Evolutionary conservation across 2,888 invertebrate genomes (phyloP), one percentile per base, ranked within the genome.

Genomic region (Liposcelis brunnea): DNA sequence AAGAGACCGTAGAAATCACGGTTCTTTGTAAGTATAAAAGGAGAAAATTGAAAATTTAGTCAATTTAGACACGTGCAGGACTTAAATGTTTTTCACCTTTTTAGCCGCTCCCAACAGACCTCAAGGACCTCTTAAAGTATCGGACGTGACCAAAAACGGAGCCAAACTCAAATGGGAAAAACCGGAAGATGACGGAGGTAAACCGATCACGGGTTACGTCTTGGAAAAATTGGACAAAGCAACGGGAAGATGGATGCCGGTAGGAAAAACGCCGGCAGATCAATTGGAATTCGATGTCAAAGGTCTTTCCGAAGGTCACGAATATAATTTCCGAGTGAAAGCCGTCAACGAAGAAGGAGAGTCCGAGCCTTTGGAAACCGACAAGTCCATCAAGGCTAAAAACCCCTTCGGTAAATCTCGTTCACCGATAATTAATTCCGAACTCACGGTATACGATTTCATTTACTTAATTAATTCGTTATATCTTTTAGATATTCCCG

Each of bases 321-420:
- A 93, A 58, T 93, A 93, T 61, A 86, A 91, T 65, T 94, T 94
- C 70, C 73, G 93, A 52, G 89, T 94, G 11, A 81, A 77, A 60
- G 94, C 94, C 7, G 75, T 93, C 50, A 94, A 94, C 57, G 93
- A 94, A 52, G 94, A 93, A 61, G 90, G 90, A 14, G 90, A 91
- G 62, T 87, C 89, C 1, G 90, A 97, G 56, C 95, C 97, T 6
- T 63, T 95, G 51, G 86, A 89, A 61, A 86, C 90, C n/a, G 87
- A 90, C 45, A 74, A 77, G 55, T 74, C 84, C 2, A 86, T 84
- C 49, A 61, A 83, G 14, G 95, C 97, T 18, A 98, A 97, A 69
- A 97, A 98, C 73, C 97, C 97, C 53, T 98, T 77, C 60, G 89
- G 82, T 83, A 56, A 64, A 63, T 58, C 42, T 19, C n/a, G n/a